Evolutionary conservation across 2,113 vertebrate genomes (phyloP), one percentile per base, ranked within the genome.

Genomic region (Suncus etruscus): DNA sequence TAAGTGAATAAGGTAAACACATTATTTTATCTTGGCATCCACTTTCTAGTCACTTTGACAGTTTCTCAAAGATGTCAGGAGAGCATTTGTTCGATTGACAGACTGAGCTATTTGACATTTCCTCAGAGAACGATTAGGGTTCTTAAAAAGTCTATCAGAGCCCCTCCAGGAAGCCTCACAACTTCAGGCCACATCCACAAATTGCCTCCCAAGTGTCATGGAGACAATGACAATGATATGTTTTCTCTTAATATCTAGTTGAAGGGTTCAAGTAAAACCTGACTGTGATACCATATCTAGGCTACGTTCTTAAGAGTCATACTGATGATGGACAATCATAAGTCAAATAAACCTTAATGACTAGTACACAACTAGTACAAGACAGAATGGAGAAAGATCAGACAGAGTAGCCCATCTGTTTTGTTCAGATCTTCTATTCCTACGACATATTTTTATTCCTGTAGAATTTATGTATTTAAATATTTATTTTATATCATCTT

Each of bases 81-180:
- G 65, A 95, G 86, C 96, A 94, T 94, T 92, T 95, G 95, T 80
- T 95, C 70, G 51, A 79, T 76, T 92, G 84, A 87, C 86, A 92
- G 92, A 82, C 12, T 1, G 75, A 83, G 91, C 39, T 63, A 75
- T 84, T 94, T 95, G 94, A 89, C 77, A 86, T 95, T 95, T 92
- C 94, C 92, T 89, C 65, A 50, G 87, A 92, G 75, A 66, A 87
- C 29, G 82, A 58, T 84, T 84, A 68, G 66, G 72, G 72, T 20
- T 87, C 83, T 92, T 83, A 83, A 94, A 92, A 94, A 66, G 27
- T 75, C 69, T 1, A 24, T 12, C 68, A 45, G 68, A 87, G 47
- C 84, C 78, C 84, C 77, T 0, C 77, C 29, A 82, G 68, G 50
- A 78, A 77, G 91, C 18, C 31, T 68, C 15, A 9, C 6, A 47